A percentile compares a stretch with the other conserved stretches of the same genome.
Conservation (phyloP, 2,113 vertebrate species). For the Coregonus clupeaformis region DNA sequence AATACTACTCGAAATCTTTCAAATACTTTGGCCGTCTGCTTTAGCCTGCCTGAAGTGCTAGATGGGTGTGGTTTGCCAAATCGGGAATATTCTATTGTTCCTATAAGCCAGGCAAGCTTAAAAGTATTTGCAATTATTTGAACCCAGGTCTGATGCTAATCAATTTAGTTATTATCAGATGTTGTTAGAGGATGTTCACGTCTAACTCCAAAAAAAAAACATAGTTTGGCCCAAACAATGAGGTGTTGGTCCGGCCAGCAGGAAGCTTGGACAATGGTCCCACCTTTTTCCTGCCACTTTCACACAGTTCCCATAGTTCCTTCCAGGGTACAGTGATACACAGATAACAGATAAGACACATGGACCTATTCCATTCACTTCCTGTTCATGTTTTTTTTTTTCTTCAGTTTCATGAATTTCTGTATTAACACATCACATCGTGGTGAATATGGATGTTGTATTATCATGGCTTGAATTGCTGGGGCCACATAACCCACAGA, state of each 20-base stretch:
- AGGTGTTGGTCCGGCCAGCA: conserved; percentile 77
- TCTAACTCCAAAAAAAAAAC: conserved; percentile 20
- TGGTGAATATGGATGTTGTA: neutral
- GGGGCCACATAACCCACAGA: neutral
- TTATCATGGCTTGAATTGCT: neutral
- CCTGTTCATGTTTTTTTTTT: conserved; percentile 60
- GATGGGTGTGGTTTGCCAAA: too few species aligned
- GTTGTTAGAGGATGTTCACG: conserved; percentile 74
- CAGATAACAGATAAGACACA: conserved; percentile 81
- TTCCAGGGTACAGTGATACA: conserved; percentile 80
- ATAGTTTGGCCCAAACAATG: conserved; percentile 73
- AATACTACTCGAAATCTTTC: too few species aligned
- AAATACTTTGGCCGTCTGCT: too few species aligned
- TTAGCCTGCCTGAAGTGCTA: too few species aligned
- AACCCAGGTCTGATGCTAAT: too few species aligned
- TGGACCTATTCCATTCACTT: conserved; percentile 52
- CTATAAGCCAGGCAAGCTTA: too few species aligned
- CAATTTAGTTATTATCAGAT: neutral
- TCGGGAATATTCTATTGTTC: too few species aligned
- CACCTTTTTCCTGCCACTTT: conserved; percentile 97
- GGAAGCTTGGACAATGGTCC: conserved; percentile 90
- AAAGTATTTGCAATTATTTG: too few species aligned
- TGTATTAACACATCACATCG: neutral
- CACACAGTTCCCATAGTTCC: conserved; percentile 88
- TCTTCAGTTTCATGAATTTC: neutral